Base-by-base conservation (phyloP, 2,797 vertebrate species). In the Amphiprion clarkii region DNA sequence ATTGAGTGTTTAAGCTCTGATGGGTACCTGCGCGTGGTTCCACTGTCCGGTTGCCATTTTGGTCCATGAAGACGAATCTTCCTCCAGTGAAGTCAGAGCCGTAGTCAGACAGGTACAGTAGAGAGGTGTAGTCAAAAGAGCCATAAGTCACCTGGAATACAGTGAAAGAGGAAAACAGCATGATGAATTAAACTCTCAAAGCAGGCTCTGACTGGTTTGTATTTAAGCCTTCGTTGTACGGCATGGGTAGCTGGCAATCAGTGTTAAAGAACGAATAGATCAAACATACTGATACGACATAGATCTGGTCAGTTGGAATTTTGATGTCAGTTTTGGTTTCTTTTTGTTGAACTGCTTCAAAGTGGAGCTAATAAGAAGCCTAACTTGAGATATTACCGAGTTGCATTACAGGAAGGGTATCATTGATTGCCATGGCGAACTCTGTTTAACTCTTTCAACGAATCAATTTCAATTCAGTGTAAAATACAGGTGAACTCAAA, bases 111-210 rank as follows among this genome's bases (percentile, higher is more conserved):
- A 99, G 95, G 76, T 99, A 99, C 0, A 99, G 95, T 74, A 99
- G 93, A 0, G 97, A 98, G 0, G 97, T 99, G 87, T 99, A 99
- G 90, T 99, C 98, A 71, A 99, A 99, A 2, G 97, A 99, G 58
- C 97, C 98, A 0, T 99, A 99, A 0, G 98, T 98, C 78, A 97
- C 96, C 98, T 99, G 87, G 39, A 13, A 54, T 33, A 78, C 10
- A 42, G 58, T 0, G 49, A 78, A 19, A 71, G 31, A 69, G n/a
- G 23, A 21, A 60, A 14, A 44, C 9, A 31, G 21, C 1, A 10
- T 2, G 5, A 46, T 12, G 14, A 62, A 19, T 25, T 51, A 27
- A 62, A 33, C 1, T 16, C 14, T 11, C 5, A 16, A 57, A 23
- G 4, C 25, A 3, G 33, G 25, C 23, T 51, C 21, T 11, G 21